A percentile compares a stretch with the other conserved stretches of the same genome.
Evolutionary conservation across 2,888 invertebrate genomes (phyloP).

Genomic region (Xestobium rufovillosum): DNA sequence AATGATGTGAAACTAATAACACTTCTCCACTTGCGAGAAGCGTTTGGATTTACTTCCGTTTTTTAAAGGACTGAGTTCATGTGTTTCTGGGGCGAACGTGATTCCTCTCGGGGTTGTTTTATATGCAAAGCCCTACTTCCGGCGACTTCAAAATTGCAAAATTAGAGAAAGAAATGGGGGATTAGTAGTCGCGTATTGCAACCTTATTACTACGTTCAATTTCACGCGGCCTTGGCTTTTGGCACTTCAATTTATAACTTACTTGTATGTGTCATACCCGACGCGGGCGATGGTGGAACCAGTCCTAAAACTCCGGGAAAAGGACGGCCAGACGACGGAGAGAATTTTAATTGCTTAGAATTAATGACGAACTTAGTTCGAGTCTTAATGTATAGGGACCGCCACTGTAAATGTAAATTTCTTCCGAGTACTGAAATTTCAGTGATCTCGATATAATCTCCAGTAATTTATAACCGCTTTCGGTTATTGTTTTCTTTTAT

Average conservation of each 20-base stretch:
- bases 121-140: constrained; percentile 41
- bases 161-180: constrained; percentile 42
- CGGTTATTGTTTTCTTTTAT: neutral
- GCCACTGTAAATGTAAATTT: constrained; percentile 3
- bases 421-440: neutral
- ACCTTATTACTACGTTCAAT: constrained; percentile 38
- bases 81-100: too few relatives aligned
- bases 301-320: too few relatives aligned
- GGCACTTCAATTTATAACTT: constrained; percentile 35
- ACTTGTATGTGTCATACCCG: constrained; percentile 29
- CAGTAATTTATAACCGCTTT: constrained; percentile 2
- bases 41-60: too few relatives aligned
- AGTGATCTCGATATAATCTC: neutral
- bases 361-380: constrained; percentile 1
- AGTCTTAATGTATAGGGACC: too few relatives aligned
- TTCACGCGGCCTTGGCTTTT: constrained; percentile 39
- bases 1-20: too few relatives aligned
- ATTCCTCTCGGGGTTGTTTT: too few relatives aligned
- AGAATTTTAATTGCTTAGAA: constrained; percentile 1
- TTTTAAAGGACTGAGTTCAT: too few relatives aligned
- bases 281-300: constrained; percentile 18
- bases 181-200: constrained; percentile 40
- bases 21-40: too few relatives aligned
- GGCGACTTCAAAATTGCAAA: constrained; percentile 38
- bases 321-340: too few relatives aligned